A percentile compares a stretch with the other conserved stretches of the same genome.
Conservation (phyloP, 2,888 invertebrate genomes). For the Caenorhabditis becei region DNA sequence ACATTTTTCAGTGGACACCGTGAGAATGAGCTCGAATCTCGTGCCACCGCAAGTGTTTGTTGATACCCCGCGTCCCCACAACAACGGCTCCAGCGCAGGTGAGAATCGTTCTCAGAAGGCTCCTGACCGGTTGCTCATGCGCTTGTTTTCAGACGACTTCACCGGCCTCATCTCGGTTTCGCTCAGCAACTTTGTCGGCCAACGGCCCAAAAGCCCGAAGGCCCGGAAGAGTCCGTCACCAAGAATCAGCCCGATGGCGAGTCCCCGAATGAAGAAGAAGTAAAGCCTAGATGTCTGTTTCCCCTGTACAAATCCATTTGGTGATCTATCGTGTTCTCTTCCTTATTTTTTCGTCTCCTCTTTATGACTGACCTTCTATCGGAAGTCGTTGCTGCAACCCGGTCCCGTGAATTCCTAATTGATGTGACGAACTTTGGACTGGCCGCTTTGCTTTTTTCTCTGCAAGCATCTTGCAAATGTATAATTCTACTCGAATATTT, state of each 20-base stretch:
- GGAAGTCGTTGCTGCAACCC: constrained; percentile 17
- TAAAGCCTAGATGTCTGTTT: constrained; percentile 1
- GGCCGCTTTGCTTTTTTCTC: constrained; percentile 12
- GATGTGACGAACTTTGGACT: constrained; percentile 48
- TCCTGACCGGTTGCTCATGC: neutral
- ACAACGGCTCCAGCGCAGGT: constrained; percentile 43
- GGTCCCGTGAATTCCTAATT: constrained; percentile 45
- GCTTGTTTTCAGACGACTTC: constrained; percentile 41
- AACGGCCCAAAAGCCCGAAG: constrained; percentile 41
- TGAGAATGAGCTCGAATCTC: constrained; percentile 60
- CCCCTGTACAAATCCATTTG: neutral
- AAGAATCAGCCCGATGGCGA: constrained; percentile 57
- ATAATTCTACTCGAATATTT: no score
- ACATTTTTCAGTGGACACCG: neutral
- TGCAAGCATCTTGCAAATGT: constrained; percentile 44
- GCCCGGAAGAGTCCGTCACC: constrained; percentile 54
- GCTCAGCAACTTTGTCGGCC: constrained; percentile 52
- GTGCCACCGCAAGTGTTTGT: constrained; percentile 68
- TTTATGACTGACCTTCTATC: constrained; percentile 4
- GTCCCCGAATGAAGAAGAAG: constrained; percentile 53
- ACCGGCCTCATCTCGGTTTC: constrained; percentile 58
- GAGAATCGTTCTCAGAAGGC: constrained; percentile 4
- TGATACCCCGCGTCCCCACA: constrained; percentile 66
- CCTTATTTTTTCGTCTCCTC: neutral
- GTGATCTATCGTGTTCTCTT: constrained; percentile 24